Evolutionary conservation across 2,113 vertebrate species (phyloP).

Genomic region (Aegotheles bennettii): DNA sequence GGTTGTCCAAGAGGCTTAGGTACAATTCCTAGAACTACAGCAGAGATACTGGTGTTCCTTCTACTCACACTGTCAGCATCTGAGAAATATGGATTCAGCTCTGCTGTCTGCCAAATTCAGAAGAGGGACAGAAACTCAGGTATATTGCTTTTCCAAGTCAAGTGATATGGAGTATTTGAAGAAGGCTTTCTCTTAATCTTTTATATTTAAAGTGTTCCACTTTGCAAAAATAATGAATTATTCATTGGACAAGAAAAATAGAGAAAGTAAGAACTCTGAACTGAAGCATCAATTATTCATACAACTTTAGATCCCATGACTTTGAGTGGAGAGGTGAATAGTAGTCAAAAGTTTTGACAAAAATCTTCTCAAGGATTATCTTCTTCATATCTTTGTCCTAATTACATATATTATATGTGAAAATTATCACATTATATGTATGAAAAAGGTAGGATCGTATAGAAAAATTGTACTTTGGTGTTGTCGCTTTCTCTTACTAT

Average conservation of each 20-base stretch:
- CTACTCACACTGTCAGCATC: not conserved
- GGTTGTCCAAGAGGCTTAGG: not conserved
- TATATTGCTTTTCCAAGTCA: slow-evolving; percentile 6
- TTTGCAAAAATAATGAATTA: slow-evolving; percentile 59
- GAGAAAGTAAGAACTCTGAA: slow-evolving; percentile 50
- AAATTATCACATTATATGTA: not conserved
- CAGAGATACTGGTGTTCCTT: not conserved
- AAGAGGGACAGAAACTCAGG: not conserved
- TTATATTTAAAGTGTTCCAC: slow-evolving; percentile 32
- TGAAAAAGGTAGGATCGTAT: not conserved
- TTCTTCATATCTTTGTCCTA: slow-evolving; percentile 10
- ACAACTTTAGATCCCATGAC: slow-evolving; percentile 41
- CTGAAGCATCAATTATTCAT: slow-evolving; percentile 58
- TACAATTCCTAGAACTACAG: not conserved
- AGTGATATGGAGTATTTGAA: slow-evolving; percentile 12
- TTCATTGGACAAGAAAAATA: slow-evolving; percentile 49
- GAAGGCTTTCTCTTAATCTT: slow-evolving; percentile 46
- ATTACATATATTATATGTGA: not conserved
- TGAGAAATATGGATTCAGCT: not conserved
- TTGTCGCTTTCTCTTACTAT: not conserved
- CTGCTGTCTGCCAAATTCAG: not conserved
- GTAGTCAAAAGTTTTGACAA: slow-evolving; percentile 31
- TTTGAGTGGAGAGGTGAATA: slow-evolving; percentile 44
- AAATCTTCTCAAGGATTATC: slow-evolving; percentile 3
- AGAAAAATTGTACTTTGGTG: not conserved